Base-by-base conservation (phyloP, 2,113 vertebrate genomes). In the Archocentrus centrarchus region DNA sequence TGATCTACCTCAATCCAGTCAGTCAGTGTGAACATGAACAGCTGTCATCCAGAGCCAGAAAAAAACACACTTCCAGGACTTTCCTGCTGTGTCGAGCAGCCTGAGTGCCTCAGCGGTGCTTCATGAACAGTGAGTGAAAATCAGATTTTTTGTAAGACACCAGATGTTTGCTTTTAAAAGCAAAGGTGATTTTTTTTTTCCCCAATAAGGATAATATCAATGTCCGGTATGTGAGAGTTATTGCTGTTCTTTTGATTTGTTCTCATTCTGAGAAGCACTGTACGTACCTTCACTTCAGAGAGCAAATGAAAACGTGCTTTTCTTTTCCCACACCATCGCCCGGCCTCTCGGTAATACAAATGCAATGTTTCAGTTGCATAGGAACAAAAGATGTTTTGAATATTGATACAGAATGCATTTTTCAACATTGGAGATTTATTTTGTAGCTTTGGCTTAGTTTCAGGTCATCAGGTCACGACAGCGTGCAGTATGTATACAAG, bases 1-100 rank as follows among this genome's bases (percentile, higher is more conserved):
- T 55, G 82, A 11, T 80, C 18, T 47, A 11, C 41, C 9, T 57
- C 30, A 15, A 41, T 39, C 53, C 17, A 32, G 37, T 57, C 57
- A 32, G 10, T 86, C 59, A 57, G 50, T 68, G 63, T 35, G 84
- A 77, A 80, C 79, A 82, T 59, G 73, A 81, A 24, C 41, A 59
- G 66, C 73, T 80, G 41, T 86, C 58, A 82, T 73, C 27, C 66
- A 9, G 55, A 82, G 53, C 70, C 70, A 75, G 79, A 27, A 27
- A 59, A 59, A 75, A 76, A 7, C 20, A 64, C 55, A 66, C 68
- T 35, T 53, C 9, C 35, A 47, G 14, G 63, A 50, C 41, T 81
- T 59, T 66, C 75, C 81, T 79, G 83, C 80, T 75, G 47, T 60
- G 59, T 62, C 32, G 17, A 37, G 30, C 70, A 82, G 32, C 57